Evolutionary conservation across 2,888 invertebrate genomes (phyloP).

Genomic region (Pegoplata infirma): DNA sequence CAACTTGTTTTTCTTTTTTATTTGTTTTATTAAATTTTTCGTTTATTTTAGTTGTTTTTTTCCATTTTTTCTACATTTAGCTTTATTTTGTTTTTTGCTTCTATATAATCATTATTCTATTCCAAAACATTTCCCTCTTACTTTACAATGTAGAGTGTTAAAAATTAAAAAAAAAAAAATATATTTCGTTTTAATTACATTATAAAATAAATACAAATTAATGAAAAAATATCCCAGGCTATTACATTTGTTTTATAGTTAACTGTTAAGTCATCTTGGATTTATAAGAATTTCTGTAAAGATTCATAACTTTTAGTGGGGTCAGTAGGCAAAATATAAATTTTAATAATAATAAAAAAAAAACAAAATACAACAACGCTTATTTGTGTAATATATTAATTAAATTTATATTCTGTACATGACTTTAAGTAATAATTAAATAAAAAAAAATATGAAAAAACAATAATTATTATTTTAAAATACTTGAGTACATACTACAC

Average conservation of each 20-base stretch:
- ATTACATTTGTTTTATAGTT: constrained; percentile 1
- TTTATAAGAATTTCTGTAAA: constrained; percentile 29
- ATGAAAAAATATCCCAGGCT: constrained; percentile 26
- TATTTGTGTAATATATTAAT: constrained; percentile 59
- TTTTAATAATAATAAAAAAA: constrained; percentile 10
- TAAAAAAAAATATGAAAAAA: constrained; percentile 22
- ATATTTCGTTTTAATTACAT: constrained; percentile 40
- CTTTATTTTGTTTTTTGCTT: constrained; percentile 50
- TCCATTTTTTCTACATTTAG: neutral
- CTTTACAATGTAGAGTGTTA: constrained; percentile 50
- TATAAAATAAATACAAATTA: constrained; percentile 32
- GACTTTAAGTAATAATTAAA: constrained; percentile 47
- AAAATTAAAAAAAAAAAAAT: no score
- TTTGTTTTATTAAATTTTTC: constrained; percentile 26
- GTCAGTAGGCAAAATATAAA: constrained; percentile 38
- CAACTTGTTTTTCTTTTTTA: constrained; percentile 44
- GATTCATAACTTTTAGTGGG: constrained; percentile 27
- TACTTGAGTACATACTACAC: no score
- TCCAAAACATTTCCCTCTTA: constrained; percentile 43
- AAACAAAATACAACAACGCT: constrained; percentile 48
- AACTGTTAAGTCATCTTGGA: neutral
- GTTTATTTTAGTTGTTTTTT: constrained; percentile 61
- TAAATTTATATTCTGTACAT: constrained; percentile 59
- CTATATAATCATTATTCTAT: constrained; percentile 59
- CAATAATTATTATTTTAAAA: no score